Evolutionary conservation across 2,797 vertebrate species (phyloP).

Genomic region (Antrozous pallidus): DNA sequence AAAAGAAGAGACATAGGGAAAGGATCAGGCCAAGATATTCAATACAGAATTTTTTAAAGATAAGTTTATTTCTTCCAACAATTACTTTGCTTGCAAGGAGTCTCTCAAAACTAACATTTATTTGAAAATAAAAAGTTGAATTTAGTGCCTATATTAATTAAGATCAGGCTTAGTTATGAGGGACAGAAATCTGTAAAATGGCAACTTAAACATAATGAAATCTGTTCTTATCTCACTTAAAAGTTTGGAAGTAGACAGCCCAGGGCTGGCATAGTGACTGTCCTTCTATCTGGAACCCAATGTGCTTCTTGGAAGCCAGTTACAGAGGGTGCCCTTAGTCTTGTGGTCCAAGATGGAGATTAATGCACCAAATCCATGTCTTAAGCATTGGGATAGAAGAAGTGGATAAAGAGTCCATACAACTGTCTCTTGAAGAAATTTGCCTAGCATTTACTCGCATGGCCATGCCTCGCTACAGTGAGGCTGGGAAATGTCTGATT

Average conservation of each 20-base stretch:
- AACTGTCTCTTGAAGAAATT: not conserved
- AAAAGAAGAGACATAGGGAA: not conserved
- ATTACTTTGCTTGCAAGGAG: not conserved
- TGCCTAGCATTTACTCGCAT: not conserved
- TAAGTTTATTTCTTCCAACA: not conserved
- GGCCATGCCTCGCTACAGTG: not conserved
- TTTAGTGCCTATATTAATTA: not conserved
- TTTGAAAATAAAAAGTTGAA: constrained; percentile 15
- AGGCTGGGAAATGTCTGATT: not conserved
- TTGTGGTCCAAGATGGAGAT: not conserved
- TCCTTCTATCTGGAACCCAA: not conserved
- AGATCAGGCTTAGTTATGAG: not conserved
- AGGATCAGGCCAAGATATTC: not conserved
- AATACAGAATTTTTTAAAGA: not conserved
- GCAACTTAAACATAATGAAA: not conserved
- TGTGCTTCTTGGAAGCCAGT: not conserved
- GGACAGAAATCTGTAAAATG: not conserved
- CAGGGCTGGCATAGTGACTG: not conserved
- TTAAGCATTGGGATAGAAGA: not conserved
- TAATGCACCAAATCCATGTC: not conserved
- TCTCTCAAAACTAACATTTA: not conserved
- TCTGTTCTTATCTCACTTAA: not conserved
- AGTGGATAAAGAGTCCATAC: not conserved
- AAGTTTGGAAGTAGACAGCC: not conserved
- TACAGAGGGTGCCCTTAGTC: not conserved